Evolutionary conservation across 2,113 vertebrate species (phyloP).

Genomic region (Tetrax tetrax): DNA sequence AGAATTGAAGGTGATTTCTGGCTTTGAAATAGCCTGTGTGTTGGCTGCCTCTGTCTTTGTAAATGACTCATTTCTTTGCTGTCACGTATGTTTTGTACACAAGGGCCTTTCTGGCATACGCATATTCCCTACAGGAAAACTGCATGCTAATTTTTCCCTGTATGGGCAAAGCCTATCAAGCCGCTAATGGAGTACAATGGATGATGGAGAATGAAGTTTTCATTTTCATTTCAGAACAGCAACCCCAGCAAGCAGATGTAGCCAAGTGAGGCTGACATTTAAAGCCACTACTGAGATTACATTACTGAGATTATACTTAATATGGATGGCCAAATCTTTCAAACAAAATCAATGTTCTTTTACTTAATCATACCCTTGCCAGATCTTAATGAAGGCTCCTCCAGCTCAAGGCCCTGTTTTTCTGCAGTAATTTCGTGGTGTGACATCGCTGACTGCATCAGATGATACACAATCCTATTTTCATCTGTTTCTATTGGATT

Average conservation of each 20-base stretch:
- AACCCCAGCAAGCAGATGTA: neutral
- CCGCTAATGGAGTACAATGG: neutral
- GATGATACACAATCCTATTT: conserved; percentile 42
- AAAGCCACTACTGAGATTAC: conserved; percentile 24
- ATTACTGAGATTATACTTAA: conserved; percentile 59
- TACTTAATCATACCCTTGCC: conserved; percentile 47
- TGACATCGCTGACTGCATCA: conserved; percentile 42
- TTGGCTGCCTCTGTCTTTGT: neutral
- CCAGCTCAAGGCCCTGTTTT: conserved; percentile 35
- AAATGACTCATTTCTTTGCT: neutral
- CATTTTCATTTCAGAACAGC: neutral
- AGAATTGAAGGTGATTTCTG: neutral
- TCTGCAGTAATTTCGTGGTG: conserved; percentile 13
- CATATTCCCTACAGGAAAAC: neutral
- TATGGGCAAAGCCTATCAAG: neutral
- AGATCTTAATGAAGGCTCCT: conserved; percentile 49
- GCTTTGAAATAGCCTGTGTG: neutral
- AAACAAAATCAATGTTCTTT: conserved; percentile 55
- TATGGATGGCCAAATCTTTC: conserved; percentile 50
- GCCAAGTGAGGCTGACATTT: conserved; percentile 57
- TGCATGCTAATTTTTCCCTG: neutral
- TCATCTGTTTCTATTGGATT: conserved; percentile 51
- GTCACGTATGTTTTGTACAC: neutral
- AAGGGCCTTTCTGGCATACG: rapidly evolving
- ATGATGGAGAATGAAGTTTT: neutral